Evolutionary conservation across 2,888 invertebrate species (phyloP), one percentile per base, ranked within the genome.

Genomic region (Polydrusus tereticollis): DNA sequence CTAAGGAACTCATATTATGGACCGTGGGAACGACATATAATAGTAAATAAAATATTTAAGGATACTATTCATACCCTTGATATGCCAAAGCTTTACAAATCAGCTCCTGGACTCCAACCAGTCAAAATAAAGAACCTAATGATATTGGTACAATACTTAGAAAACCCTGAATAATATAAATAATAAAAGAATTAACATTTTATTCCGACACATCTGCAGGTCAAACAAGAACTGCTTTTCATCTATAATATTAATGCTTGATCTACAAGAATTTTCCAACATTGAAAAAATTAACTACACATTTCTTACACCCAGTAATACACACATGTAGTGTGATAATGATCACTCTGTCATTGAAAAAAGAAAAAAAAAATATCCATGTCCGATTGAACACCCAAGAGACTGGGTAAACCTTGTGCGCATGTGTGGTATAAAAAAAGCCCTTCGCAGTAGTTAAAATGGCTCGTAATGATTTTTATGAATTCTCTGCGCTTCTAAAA

Each of bases 271-370:
- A 16, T 18, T 38, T 6, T 12, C 36, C 16, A 33, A 12, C 20
- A 8, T 58, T 5, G 20, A 58, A 16, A 33, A 58, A 18, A 58
- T 58, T 20, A 7, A 58, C n/a, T 38, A 58, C 20, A 36, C 36
- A 18, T 58, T 58, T 58, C 33, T 58, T 8, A 20, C 18, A 16
- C 58, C 58, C 18, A 38, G 58, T 36, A 36, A 58, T 16, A 36
- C 58, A 2, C 38, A 58, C 20, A 58, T 58, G 38, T 18, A 58
- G 20, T 58, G 38, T 38, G 58, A 58, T 33, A 33, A 12, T 7
- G 71, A 73, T 26, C 52, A 73, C 63, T 33, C 63, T 10, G 33
- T 73, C 3, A 75, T 73, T 52, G 66, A 64, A 33, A 70, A 64
- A 12, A 38, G 71, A 16, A 75, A 68, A 47, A 60, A 73, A 23